phyloP scores from a whole-genome alignment of 2,888 invertebrate species.

The Pseudoips prasinana region DNA sequence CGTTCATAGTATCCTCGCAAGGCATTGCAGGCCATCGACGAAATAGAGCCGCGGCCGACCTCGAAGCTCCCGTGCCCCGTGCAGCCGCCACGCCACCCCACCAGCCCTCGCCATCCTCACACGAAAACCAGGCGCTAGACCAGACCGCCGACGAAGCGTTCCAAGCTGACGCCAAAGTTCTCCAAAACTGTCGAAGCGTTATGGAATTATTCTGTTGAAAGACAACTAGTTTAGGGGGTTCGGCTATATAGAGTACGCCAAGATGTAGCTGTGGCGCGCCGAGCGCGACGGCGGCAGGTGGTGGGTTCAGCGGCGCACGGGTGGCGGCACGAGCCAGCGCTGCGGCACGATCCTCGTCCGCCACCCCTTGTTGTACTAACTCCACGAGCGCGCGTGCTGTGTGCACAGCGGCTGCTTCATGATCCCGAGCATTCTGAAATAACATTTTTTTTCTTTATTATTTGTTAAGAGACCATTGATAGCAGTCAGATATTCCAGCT shows the following conservation, averaged over 20 bases:
- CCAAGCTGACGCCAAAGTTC: slow-evolving; percentile 74
- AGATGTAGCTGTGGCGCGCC: slow-evolving; percentile 77
- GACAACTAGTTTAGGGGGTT: slow-evolving; percentile 61
- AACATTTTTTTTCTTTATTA: neutral
- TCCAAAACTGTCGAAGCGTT: slow-evolving; percentile 80
- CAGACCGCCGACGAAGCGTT: slow-evolving; percentile 70
- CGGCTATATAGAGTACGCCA: slow-evolving; percentile 69
- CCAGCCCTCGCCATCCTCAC: slow-evolving; percentile 63
- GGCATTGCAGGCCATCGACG: slow-evolving; percentile 85
- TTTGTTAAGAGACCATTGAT: neutral
- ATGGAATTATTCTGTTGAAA: slow-evolving; percentile 76
- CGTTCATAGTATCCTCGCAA: slow-evolving; percentile 86
- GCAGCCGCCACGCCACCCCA: slow-evolving; percentile 76
- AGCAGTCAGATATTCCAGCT: too few relatives aligned
- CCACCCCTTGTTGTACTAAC: slow-evolving; percentile 66
- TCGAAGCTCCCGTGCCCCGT: slow-evolving; percentile 56
- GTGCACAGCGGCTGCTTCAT: slow-evolving; percentile 68
- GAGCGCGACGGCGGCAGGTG: slow-evolving; percentile 71
- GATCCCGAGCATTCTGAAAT: slow-evolving; percentile 66
- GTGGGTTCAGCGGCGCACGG: slow-evolving; percentile 59
- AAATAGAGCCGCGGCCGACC: slow-evolving; percentile 84
- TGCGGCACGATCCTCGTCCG: slow-evolving; percentile 64
- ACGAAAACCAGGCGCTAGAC: slow-evolving; percentile 75
- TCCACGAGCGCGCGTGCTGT: slow-evolving; percentile 73
- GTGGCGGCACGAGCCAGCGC: slow-evolving; percentile 70